phyloP scores from a whole-genome alignment of 2,113 vertebrate species.

The Cyrtonyx montezumae region DNA sequence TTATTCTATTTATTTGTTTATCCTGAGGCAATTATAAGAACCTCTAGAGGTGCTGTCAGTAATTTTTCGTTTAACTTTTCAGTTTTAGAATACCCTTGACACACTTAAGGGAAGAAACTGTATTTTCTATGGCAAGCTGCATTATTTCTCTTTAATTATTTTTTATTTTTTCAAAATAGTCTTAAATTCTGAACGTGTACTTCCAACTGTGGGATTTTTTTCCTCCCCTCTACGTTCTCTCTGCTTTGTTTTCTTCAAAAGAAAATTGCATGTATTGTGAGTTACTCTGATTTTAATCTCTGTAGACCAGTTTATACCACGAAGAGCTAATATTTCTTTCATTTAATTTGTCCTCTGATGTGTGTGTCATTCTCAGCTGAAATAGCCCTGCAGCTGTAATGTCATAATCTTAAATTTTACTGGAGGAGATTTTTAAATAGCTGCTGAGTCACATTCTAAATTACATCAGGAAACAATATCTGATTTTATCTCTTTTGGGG shows the following conservation, averaged over 20 bases:
- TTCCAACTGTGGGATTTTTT: background rate
- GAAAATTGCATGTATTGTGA: background rate
- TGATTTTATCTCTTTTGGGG: background rate
- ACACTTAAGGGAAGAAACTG: background rate
- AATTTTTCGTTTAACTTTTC: background rate
- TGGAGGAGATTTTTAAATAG: background rate
- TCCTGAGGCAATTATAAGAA: background rate
- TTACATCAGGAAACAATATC: slow-evolving; percentile 5
- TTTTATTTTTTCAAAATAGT: background rate
- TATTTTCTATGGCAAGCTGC: background rate
- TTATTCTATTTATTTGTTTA: background rate
- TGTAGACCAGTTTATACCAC: background rate
- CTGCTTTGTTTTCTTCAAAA: background rate
- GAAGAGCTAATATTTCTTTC: background rate
- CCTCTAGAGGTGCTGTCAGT: background rate
- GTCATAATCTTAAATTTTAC: background rate
- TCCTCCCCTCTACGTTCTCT: background rate
- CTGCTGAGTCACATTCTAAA: slow-evolving; percentile 20
- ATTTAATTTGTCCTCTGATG: background rate
- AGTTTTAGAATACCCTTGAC: background rate
- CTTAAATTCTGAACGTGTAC: background rate
- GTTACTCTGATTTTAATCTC: background rate
- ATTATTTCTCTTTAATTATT: background rate
- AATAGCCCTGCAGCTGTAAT: slow-evolving; percentile 1
- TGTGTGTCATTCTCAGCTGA: slow-evolving; percentile 39